Conservation (phyloP, 2,888 invertebrate genomes). For the Druceiella hillmani region DNA sequence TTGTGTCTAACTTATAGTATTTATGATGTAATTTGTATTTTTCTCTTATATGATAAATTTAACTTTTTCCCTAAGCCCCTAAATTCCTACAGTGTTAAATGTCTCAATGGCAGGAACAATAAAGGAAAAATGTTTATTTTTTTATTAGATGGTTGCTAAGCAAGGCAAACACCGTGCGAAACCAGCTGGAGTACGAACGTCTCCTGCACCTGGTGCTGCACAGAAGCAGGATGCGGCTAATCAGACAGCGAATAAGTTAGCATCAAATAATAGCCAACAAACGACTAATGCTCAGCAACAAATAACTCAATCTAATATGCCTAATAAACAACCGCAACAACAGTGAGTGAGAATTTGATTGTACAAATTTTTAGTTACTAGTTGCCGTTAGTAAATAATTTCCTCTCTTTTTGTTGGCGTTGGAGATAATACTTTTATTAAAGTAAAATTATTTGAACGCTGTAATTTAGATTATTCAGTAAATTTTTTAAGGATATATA, state of each 20-base stretch:
- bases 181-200: slow-evolving; percentile 56
- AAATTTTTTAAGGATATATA: too few relatives aligned
- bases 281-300: slow-evolving; percentile 20
- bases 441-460: too few relatives aligned
- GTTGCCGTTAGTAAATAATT: slow-evolving; percentile 1
- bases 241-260: slow-evolving; percentile 57
- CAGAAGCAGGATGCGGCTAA: slow-evolving; percentile 68
- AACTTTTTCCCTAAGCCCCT: too few relatives aligned
- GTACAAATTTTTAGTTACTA: too few relatives aligned
- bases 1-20: too few relatives aligned
- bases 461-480: too few relatives aligned
- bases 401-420: slow-evolving; percentile 10
- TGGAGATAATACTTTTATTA: too few relatives aligned
- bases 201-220: slow-evolving; percentile 61
- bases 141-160: slow-evolving; percentile 36
- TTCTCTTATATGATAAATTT: not conserved
- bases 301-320: slow-evolving; percentile 17
- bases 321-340: slow-evolving; percentile 37
- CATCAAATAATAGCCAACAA: too few relatives aligned
- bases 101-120: too few relatives aligned
- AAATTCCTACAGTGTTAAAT: too few relatives aligned
- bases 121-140: too few relatives aligned
- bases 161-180: slow-evolving; percentile 68
- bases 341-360: slow-evolving; percentile 34
- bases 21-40: too few relatives aligned